Percentiles rank a stretch among this genome's conserved stretches.
These are phyloP conservation scores for Hydroisotoma schaefferi DNA, from an alignment of 2,888 invertebrate genomes.

Conservation along the genomic window DNA sequence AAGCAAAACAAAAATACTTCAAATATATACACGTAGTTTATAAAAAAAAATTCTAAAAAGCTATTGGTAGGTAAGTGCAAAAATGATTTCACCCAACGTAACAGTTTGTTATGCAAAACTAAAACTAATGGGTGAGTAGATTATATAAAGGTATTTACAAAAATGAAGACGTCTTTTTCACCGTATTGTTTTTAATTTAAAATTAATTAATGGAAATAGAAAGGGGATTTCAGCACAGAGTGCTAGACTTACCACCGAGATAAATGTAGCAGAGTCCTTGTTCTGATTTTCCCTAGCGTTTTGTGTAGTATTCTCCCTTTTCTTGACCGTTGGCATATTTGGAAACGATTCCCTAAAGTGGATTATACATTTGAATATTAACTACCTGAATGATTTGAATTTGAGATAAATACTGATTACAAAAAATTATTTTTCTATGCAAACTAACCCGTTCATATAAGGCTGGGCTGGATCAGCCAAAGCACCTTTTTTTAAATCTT, in stretches of 20 bases:
- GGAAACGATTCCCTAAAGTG: slow-evolving; percentile 35
- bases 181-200: background rate
- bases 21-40: too few species aligned
- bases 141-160: slow-evolving; percentile 3
- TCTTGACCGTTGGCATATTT: slow-evolving; percentile 41
- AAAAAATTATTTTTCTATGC: background rate
- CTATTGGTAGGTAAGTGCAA: too few species aligned
- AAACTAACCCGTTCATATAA: slow-evolving; percentile 32
- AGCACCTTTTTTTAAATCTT: slow-evolving; percentile 58
- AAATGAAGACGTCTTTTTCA: too few species aligned
- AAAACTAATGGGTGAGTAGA: slow-evolving; percentile 5
- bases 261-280: slow-evolving; percentile 61
- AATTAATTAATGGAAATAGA: background rate
- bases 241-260: slow-evolving; percentile 73
- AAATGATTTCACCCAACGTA: background rate
- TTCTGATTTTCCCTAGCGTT: slow-evolving; percentile 42
- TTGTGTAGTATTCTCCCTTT: slow-evolving; percentile 44
- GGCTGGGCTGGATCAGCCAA: slow-evolving; percentile 29
- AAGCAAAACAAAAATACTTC: too few species aligned
- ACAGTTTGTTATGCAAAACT: background rate
- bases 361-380: too few species aligned
- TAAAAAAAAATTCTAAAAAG: too few species aligned
- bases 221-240: too few species aligned
- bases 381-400: slow-evolving; percentile 1
- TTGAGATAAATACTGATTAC: background rate